Base-by-base conservation (phyloP, 2,888 invertebrate species). In the Drosophila helvetica region DNA sequence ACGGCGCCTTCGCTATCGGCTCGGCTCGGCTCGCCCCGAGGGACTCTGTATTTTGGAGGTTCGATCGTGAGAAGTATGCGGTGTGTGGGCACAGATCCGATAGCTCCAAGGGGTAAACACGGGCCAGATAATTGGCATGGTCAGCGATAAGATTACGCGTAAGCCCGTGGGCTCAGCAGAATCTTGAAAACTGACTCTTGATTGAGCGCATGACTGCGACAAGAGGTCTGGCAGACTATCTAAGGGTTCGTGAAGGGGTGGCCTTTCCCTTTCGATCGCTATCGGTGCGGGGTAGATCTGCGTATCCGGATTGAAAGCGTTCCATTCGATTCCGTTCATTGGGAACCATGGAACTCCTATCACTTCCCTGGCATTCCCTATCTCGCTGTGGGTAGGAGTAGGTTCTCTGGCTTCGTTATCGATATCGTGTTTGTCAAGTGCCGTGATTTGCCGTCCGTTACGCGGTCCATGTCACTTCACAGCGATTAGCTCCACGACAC, bases 401-500 rank as follows among this genome's bases (percentile, higher is more conserved):
- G 27, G 15, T 42, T 30, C 15, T 33, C 53, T 60, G 71, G 46
- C 51, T 53, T 30, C 33, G 65, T 69, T 71, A 71, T 71, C 70
- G 19, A 57, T 74, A 71, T 53, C 70, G 65, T 54, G 19, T 38
- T 54, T 65, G 61, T 69, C 56, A 33, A 72, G 68, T 80, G 71
- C 62, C 0, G 58, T 71, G 79, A 78, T 86, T 84, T 56, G 33
- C 22, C 51, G 57, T 67, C 75, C 57, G 58, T 68, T 67, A 54
- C 42, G 30, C 48, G 48, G 48, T 38, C 22, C 22, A 22, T 33
- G 57, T 53, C 53, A 70, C 70, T 74, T 56, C 43, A 66, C 42
- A 30, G 22, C 57, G 68, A 76, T 68, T 64, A 60, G 50, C 19
- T 48, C 33, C 52, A 51, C 38, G 2, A 2, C 15, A 2, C 2